Conservation (phyloP, 1,140 invertebrate genomes). For the Acromyrmex charruanus region DNA sequence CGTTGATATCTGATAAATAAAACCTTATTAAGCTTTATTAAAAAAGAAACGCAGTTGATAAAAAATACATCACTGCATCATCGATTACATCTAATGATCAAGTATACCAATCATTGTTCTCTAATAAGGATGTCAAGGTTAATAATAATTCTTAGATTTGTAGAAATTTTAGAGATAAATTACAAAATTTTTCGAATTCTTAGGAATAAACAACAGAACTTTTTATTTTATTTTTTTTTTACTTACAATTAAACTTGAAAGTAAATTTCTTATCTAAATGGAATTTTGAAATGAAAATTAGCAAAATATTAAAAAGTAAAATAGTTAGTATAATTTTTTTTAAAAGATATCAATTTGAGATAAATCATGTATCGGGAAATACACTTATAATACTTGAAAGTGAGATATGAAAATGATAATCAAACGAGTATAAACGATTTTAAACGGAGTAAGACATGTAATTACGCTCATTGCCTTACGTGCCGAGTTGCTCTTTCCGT, state of each 20-base stretch:
- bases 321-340: background rate
- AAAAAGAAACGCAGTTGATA: background rate
- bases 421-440: constrained; percentile 57
- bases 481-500: constrained; percentile 46
- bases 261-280: background rate
- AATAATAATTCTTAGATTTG: background rate
- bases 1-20: constrained; percentile 48
- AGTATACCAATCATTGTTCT: background rate
- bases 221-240: background rate
- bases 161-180: background rate
- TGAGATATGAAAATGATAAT: constrained; percentile 50
- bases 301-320: background rate
- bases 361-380: constrained; percentile 21
- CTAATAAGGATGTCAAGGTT: background rate
- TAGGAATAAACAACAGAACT: background rate
- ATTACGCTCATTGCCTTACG: constrained; percentile 65
- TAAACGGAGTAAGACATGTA: constrained; percentile 63
- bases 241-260: background rate
- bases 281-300: background rate
- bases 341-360: background rate
- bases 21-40: constrained; percentile 33
- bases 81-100: background rate
- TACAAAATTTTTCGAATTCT: background rate
- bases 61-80: background rate
- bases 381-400: background rate